phyloP scores from a whole-genome alignment of 2,888 invertebrate species.

The Diaphora mendica region DNA sequence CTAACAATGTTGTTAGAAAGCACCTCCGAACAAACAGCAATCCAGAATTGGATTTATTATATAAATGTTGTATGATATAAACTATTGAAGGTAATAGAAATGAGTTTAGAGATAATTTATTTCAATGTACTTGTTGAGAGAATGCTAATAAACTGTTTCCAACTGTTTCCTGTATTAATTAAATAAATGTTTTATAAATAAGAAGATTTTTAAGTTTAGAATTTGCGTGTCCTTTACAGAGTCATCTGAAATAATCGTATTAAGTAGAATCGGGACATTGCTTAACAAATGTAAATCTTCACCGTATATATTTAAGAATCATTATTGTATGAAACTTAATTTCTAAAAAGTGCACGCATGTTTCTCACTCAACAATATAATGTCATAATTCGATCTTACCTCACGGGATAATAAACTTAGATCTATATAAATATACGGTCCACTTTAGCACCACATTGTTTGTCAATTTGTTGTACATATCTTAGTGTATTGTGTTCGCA shows the following conservation, averaged over 20 bases:
- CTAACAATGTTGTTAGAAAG: background rate
- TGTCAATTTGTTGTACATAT: conserved; percentile 70
- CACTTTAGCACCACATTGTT: conserved; percentile 48
- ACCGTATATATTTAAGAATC: background rate
- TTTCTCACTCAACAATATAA: conserved; percentile 7
- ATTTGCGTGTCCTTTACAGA: conserved; percentile 1
- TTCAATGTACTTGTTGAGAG: background rate
- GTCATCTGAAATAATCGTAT: background rate
- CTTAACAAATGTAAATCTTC: background rate
- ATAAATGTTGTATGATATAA: background rate
- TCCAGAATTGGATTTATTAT: background rate
- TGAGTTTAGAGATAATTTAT: background rate
- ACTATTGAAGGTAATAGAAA: conserved; percentile 15
- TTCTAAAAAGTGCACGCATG: background rate
- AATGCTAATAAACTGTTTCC: conserved; percentile 4
- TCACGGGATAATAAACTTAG: conserved; percentile 17
- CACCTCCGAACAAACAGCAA: background rate
- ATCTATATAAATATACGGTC: conserved; percentile 37
- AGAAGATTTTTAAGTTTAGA: background rate
- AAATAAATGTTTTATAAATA: conserved; percentile 6
- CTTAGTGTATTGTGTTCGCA: conserved; percentile 52
- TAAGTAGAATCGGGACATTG: background rate
- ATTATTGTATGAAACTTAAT: background rate
- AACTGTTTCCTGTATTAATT: conserved; percentile 12
- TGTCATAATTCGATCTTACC: conserved; percentile 13